A percentile compares a stretch with the other conserved stretches of the same genome.
Conservation (phyloP, 1,140 invertebrate species). For the Eupeodes corollae region DNA sequence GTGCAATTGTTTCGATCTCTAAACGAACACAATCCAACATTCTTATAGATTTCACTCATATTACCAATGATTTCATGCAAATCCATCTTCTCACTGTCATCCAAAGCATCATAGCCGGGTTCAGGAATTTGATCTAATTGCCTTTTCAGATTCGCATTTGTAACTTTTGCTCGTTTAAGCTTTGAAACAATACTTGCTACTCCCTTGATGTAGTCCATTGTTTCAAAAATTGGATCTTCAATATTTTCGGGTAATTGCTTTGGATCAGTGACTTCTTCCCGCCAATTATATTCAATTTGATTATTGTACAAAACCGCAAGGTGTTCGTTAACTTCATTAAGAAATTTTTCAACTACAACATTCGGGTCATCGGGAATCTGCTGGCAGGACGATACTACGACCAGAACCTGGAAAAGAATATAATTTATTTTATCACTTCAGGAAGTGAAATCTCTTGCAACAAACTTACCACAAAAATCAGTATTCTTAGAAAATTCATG, state of each 20-base stretch:
- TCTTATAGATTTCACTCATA: constrained; percentile 23
- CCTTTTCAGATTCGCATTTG: constrained; percentile 12
- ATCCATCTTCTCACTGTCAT: not conserved
- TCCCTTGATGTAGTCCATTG: constrained; percentile 12
- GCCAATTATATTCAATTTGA: constrained; percentile 17
- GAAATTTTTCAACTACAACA: constrained; percentile 7
- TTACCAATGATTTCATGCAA: constrained; percentile 10
- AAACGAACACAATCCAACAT: constrained; percentile 21
- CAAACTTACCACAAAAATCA: too few species aligned
- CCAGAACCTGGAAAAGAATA: too few species aligned
- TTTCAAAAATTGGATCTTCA: constrained; percentile 17
- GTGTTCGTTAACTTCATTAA: constrained; percentile 17
- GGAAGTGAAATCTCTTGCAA: too few species aligned
- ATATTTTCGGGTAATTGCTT: constrained; percentile 16
- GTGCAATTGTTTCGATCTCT: constrained; percentile 18
- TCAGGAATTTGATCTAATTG: constrained; percentile 8
- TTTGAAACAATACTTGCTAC: constrained; percentile 10
- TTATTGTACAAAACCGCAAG: constrained; percentile 20
- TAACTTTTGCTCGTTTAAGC: constrained; percentile 14
- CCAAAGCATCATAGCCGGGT: constrained; percentile 7
- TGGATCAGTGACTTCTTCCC: constrained; percentile 18
- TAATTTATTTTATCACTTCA: too few species aligned
- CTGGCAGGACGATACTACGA: too few species aligned
- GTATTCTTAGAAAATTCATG: too few species aligned
- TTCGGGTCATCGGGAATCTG: too few species aligned